A percentile compares a stretch with the other conserved stretches of the same genome.
Conservation (phyloP, 2,888 invertebrate species). For the Diarsia dahlii region DNA sequence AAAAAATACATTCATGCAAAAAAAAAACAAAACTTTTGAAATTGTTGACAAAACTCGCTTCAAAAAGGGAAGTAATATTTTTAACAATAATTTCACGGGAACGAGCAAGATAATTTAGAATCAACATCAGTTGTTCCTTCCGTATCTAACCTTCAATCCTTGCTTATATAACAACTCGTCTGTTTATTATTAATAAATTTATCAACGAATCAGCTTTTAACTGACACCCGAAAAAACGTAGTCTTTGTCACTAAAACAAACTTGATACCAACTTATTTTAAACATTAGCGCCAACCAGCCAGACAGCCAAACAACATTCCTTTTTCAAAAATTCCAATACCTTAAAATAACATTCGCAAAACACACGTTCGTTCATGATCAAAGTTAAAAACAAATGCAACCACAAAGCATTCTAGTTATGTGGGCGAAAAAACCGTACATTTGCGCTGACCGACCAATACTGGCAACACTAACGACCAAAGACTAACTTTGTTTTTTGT, state of each 20-base stretch:
- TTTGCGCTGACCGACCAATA: conserved; percentile 69
- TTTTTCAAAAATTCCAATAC: conserved; percentile 52
- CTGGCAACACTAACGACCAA: conserved; percentile 66
- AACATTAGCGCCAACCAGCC: conserved; percentile 20
- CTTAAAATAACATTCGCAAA: conserved; percentile 54
- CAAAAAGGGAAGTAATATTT: too few relatives aligned
- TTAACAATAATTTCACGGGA: too few relatives aligned
- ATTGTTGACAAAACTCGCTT: too few relatives aligned
- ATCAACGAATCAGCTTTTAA: not conserved
- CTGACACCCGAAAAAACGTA: not conserved
- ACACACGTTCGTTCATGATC: conserved; percentile 32
- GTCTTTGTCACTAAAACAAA: not conserved
- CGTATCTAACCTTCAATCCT: too few relatives aligned
- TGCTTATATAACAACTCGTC: too few relatives aligned
- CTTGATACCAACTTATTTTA: conserved; percentile 13
- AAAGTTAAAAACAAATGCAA: conserved; percentile 53
- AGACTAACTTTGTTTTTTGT: conserved; percentile 67
- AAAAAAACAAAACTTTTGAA: too few relatives aligned
- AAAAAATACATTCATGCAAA: too few relatives aligned
- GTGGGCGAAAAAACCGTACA: conserved; percentile 66
- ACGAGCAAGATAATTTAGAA: too few relatives aligned
- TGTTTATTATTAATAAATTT: too few relatives aligned
- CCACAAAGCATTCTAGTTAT: conserved; percentile 53
- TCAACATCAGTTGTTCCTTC: too few relatives aligned
- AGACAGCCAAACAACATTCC: conserved; percentile 36